Evolutionary conservation across 2,888 invertebrate species (phyloP).

Genomic region (Drosophila cognata): DNA sequence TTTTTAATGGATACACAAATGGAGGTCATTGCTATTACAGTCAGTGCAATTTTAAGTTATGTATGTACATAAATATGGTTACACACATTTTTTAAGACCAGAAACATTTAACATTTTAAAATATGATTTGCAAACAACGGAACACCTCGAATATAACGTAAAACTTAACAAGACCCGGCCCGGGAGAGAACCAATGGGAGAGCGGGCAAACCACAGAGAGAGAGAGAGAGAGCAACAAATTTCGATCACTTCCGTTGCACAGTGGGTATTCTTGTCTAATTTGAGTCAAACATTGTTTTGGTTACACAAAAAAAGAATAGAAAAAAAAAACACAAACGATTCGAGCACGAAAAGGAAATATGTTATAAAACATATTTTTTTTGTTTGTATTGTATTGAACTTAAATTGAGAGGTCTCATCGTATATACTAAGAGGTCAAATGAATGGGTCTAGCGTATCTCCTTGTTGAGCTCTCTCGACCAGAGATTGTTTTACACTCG

Average conservation of each 20-base stretch:
- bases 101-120: constrained; percentile 14
- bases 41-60: constrained; percentile 7
- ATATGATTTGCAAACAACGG: constrained; percentile 25
- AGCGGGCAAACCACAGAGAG: constrained; percentile 3
- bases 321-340: neutral
- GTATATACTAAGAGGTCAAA: neutral
- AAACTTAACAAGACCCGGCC: constrained; percentile 35
- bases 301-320: neutral
- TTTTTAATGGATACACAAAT: constrained; percentile 20
- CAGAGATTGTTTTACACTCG: neutral
- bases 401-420: neutral
- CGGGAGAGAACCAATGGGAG: constrained; percentile 5
- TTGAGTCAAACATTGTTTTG: neutral
- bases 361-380: neutral
- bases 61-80: constrained; percentile 1
- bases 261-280: constrained; percentile 18
- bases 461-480: neutral
- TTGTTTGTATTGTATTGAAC: neutral
- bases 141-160: constrained; percentile 28
- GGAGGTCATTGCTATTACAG: constrained; percentile 17
- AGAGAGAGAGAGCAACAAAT: constrained; percentile 17
- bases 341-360: neutral
- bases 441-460: neutral
- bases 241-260: constrained; percentile 36
- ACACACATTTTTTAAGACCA: constrained; percentile 8